Base-by-base conservation (phyloP, 2,888 invertebrate species). In the Sphaerophoria taeniata region DNA sequence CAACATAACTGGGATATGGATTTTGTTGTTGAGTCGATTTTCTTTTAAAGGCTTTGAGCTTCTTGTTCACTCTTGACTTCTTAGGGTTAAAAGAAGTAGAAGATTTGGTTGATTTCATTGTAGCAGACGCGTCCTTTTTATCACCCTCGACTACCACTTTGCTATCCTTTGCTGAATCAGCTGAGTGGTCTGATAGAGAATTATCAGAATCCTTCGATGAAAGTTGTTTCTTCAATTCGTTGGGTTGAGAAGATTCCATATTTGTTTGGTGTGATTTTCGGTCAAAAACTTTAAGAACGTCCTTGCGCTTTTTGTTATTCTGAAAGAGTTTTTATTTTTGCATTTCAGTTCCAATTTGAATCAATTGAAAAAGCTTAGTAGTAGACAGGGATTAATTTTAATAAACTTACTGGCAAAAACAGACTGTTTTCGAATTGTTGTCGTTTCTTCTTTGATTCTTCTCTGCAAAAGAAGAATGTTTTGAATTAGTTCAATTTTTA, bases 361-460 rank as follows among this genome's bases (percentile, higher is more conserved):
- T 43, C 11, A 9, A 5, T 43, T 36, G n/a, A n/a, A n/a, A n/a
- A 7, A 2, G 0, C 3, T 39, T 39, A 11, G 12, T 4, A 14
- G n/a, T 47, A n/a, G n/a, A n/a, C n/a, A 3, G 14, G 11, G 31
- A 31, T 24, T 14, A n/a, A 6, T 2, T n/a, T 3, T 1, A 34
- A 33, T 14, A 45, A n/a, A 67, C 67, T 67, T 67, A 67, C 67
- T 24, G 67, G 67, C 34, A 67, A 36, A 53, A 67, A 67, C 0
- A 67, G 51, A 16, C 39, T 53, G 4, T 53, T 53, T 67, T 36
- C 51, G 24, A 36, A 67, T 16, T 39, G 14, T 11, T 31, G 53
- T 31, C 67, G 39, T 49, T 67, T 67, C 39, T 43, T 67, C 31
- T 67, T 67, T n/a, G 67, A 67, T 7, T 67, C 53, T 51, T 67